Evolutionary conservation across 2,797 vertebrate genomes (phyloP).

Genomic region (Tadarida brasiliensis): DNA sequence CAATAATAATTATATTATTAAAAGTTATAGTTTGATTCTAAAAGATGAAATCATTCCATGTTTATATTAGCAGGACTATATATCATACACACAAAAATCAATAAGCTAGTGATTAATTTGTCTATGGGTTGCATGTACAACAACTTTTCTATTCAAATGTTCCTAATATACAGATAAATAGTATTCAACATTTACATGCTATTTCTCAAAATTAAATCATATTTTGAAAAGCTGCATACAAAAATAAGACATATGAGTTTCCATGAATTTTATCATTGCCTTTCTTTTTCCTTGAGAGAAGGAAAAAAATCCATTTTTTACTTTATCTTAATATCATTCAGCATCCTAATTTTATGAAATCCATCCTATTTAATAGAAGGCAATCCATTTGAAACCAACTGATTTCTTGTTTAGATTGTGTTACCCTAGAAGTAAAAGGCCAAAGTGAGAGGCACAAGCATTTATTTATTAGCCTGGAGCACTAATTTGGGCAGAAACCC

Average conservation of each 20-base stretch:
- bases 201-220: conserved; percentile 14
- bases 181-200: neutral
- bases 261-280: neutral
- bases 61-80: neutral
- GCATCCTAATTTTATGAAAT: conserved; percentile 14
- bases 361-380: neutral
- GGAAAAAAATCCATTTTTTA: neutral
- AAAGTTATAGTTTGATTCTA: neutral
- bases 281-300: neutral
- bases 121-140: neutral
- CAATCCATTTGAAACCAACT: neutral
- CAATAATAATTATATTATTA: neutral
- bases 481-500: neutral
- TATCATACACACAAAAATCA: neutral
- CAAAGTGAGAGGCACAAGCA: neutral
- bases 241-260: neutral
- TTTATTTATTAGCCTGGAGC: neutral
- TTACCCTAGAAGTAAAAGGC: neutral
- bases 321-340: neutral
- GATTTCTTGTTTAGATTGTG: neutral
- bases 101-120: neutral
- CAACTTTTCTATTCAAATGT: neutral
- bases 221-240: neutral
- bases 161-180: neutral
- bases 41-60: neutral